phyloP scores from a whole-genome alignment of 1,140 invertebrate genomes.

The Schmidtea mediterranea region DNA sequence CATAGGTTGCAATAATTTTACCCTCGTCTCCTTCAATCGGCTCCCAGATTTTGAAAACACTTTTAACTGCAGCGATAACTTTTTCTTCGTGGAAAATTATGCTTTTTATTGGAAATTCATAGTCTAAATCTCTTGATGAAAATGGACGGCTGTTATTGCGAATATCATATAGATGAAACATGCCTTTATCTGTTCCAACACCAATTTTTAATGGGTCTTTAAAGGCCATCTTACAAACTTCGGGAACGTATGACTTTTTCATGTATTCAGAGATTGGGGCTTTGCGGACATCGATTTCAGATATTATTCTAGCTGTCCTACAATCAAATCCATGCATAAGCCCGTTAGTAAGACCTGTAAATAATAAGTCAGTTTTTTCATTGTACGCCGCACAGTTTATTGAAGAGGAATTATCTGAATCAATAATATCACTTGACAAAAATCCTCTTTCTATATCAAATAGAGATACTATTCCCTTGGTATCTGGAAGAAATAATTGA shows the following conservation, averaged over 20 bases:
- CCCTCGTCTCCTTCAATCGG: background rate
- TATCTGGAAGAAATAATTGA: too few species aligned
- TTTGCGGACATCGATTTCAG: background rate
- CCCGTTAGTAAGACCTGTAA: background rate
- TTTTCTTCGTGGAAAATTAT: background rate
- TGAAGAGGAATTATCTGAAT: too few species aligned
- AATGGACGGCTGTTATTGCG: background rate
- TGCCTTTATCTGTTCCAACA: slow-evolving; percentile 1
- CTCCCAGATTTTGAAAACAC: background rate
- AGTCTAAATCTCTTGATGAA: background rate
- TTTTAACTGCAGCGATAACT: background rate
- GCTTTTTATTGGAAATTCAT: background rate
- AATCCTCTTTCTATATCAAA: too few species aligned
- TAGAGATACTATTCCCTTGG: too few species aligned
- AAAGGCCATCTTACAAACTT: too few species aligned
- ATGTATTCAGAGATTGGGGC: background rate
- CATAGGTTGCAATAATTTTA: background rate
- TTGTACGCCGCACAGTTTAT: too few species aligned
- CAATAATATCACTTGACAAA: too few species aligned
- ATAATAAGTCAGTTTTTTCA: too few species aligned
- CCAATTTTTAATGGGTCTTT: slow-evolving; percentile 1
- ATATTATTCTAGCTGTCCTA: background rate
- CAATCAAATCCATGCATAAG: background rate
- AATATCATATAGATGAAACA: slow-evolving; percentile 2
- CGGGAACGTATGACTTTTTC: too few species aligned